Evolutionary conservation across 2,113 vertebrate genomes (phyloP).

Genomic region (Pavo muticus): DNA sequence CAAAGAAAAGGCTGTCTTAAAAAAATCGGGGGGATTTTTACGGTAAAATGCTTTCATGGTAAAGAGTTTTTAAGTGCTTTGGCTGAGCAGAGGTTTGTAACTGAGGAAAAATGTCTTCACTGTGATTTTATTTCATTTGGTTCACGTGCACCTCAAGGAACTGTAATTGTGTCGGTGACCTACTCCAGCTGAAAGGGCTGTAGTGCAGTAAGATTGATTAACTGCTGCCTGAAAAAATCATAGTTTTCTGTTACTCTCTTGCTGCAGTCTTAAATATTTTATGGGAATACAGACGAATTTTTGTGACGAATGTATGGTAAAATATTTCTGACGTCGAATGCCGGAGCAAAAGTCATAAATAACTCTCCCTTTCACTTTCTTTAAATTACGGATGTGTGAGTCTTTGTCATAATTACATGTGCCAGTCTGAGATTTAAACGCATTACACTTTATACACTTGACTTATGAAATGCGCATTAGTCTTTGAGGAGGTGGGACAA

Average conservation of each 20-base stretch:
- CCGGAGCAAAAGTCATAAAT: conserved; percentile 69
- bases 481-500: conserved; percentile 66
- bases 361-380: conserved; percentile 72
- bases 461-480: conserved; percentile 72
- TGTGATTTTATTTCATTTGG: conserved; percentile 67
- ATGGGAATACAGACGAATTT: conserved; percentile 50
- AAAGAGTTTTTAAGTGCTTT: conserved; percentile 11
- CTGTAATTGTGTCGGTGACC: conserved; percentile 62
- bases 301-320: conserved; percentile 60
- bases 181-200: conserved; percentile 66
- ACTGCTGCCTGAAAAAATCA: conserved; percentile 56
- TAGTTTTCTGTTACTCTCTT: conserved; percentile 64
- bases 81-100: conserved; percentile 2
- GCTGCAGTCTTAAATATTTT: conserved; percentile 65
- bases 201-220: conserved; percentile 45
- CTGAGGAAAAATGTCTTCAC: conserved; percentile 23
- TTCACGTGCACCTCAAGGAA: conserved; percentile 57
- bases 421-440: conserved; percentile 75
- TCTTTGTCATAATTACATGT: conserved; percentile 70
- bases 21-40: neutral
- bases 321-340: conserved; percentile 66
- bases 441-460: conserved; percentile 71
- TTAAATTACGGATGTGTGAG: conserved; percentile 73
- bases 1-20: conserved; percentile 37
- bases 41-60: conserved; percentile 8